Evolutionary conservation across 2,797 vertebrate genomes (phyloP).

Genomic region (Bradypodion ventrale): DNA sequence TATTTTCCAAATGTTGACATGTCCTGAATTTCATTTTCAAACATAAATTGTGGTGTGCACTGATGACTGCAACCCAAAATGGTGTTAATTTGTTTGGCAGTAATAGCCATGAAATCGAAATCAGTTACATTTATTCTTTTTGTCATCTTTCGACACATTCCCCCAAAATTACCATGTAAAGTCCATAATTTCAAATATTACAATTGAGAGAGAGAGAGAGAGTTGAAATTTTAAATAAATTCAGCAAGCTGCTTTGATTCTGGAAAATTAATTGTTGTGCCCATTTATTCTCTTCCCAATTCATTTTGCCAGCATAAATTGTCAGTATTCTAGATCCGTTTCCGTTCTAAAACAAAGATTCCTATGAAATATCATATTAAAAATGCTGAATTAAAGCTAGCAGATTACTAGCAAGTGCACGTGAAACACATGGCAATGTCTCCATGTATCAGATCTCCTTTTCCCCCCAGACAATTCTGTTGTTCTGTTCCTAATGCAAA

Average conservation of each 20-base stretch:
- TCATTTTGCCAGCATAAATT: not conserved
- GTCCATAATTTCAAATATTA: no score
- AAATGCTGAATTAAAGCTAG: conserved; percentile 11
- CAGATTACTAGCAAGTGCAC: not conserved
- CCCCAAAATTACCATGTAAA: no score
- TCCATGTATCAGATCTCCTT: not conserved
- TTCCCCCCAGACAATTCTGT: not conserved
- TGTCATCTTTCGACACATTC: no score
- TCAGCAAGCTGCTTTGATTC: not conserved
- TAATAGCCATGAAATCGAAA: no score
- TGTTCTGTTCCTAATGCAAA: conserved; percentile 26
- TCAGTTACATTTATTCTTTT: no score
- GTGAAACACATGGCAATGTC: not conserved
- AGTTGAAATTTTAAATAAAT: not conserved
- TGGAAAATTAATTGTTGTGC: not conserved
- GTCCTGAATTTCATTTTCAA: no score
- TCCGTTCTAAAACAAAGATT: not conserved
- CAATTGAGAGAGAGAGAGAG: not conserved
- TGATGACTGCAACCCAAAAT: no score
- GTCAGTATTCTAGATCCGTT: not conserved
- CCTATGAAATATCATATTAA: not conserved
- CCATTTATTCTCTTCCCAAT: not conserved
- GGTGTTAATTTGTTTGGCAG: no score
- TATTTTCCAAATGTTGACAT: no score
- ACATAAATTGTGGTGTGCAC: no score